Percentiles rank a stretch among this genome's conserved stretches.
Evolutionary conservation across 2,113 vertebrate species (phyloP).

Genomic region (Corythoichthys haematopterus): DNA sequence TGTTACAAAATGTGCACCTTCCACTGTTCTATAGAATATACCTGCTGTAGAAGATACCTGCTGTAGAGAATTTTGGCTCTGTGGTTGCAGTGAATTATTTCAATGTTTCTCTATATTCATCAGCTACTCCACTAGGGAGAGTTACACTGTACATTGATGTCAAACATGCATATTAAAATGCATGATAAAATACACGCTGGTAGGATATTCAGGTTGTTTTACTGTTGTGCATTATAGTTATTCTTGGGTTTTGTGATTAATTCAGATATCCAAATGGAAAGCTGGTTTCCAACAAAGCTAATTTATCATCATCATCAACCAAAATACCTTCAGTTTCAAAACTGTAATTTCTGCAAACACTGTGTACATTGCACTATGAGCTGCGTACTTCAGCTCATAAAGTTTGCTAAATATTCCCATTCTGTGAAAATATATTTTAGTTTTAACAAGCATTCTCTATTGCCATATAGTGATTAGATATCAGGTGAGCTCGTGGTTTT

Average conservation of each 20-base stretch:
- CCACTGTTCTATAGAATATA: too few relatives aligned
- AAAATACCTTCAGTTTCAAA: background rate
- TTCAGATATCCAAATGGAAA: background rate
- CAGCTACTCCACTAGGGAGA: background rate
- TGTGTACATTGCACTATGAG: slow-evolving; percentile 1
- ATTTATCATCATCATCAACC: background rate
- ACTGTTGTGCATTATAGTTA: background rate
- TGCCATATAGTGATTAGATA: slow-evolving; percentile 33
- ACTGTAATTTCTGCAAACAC: slow-evolving; percentile 25
- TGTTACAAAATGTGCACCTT: too few relatives aligned
- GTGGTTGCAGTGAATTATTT: too few relatives aligned
- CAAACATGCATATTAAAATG: background rate
- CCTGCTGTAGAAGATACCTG: too few relatives aligned
- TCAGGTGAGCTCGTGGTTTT: slow-evolving; percentile 20
- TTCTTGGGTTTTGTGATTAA: background rate
- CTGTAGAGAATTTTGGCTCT: too few relatives aligned
- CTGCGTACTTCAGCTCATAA: slow-evolving; percentile 23
- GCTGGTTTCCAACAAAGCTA: background rate
- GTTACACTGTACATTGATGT: background rate
- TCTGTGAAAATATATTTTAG: slow-evolving; percentile 21
- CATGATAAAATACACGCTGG: background rate
- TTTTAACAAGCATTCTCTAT: slow-evolving; percentile 35
- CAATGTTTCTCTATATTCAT: too few relatives aligned
- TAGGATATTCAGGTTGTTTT: background rate
- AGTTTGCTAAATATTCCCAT: slow-evolving; percentile 10